These are phyloP conservation scores for Yasuhikotakia modesta DNA, from an alignment of 2,797 vertebrate genomes.

Conservation along the genomic window DNA sequence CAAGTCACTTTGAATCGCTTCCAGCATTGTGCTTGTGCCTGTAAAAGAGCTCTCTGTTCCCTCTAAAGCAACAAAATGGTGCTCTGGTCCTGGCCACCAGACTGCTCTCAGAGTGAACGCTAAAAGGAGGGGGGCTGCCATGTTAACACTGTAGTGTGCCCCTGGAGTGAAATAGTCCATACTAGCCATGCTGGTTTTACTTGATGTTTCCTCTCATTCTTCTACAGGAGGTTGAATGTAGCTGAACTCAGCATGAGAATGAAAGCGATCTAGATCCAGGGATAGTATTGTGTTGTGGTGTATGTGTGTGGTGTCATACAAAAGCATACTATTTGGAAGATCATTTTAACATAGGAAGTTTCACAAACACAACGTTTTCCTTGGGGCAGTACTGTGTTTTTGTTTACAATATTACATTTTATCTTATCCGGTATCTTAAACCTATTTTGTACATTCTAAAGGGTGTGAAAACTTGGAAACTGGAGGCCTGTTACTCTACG, in stretches of 20 bases:
- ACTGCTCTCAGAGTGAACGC: constrained; percentile 26
- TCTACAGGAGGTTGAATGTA: not conserved
- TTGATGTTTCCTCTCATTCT: constrained; percentile 43
- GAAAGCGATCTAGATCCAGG: constrained; percentile 14
- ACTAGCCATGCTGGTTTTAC: constrained; percentile 35
- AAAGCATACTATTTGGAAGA: not conserved
- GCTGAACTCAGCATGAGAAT: not conserved
- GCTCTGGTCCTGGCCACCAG: constrained; percentile 38
- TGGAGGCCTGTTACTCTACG: not conserved
- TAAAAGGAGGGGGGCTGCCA: constrained; percentile 10
- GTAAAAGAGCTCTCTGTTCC: constrained; percentile 77
- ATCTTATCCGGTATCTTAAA: not conserved
- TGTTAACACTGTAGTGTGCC: constrained; percentile 32
- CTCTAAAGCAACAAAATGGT: constrained; percentile 51
- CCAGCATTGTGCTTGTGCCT: constrained; percentile 77
- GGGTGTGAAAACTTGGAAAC: constrained; percentile 34
- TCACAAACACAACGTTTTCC: not conserved
- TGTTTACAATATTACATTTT: not conserved
- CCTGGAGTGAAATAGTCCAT: constrained; percentile 7
- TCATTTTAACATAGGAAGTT: not conserved
- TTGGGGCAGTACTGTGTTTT: not conserved
- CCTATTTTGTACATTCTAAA: constrained; percentile 13
- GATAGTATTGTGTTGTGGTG: not conserved
- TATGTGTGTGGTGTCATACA: not conserved
- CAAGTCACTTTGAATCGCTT: constrained; percentile 73